These are phyloP conservation scores for Drosophila simulans DNA, from an alignment of 1,140 invertebrate species.

Conservation along the genomic window DNA sequence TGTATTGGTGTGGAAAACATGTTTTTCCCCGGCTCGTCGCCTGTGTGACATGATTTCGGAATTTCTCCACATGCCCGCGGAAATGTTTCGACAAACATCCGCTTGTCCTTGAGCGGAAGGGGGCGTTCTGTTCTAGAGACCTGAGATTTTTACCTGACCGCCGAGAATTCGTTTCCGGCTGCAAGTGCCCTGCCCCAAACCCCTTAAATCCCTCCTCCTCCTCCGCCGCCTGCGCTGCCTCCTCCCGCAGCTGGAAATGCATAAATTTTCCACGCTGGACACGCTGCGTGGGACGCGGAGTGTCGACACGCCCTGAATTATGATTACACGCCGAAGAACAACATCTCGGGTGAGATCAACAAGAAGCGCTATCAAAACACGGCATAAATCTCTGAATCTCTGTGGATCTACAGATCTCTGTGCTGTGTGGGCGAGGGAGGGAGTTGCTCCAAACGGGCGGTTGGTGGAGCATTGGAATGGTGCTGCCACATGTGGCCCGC, in stretches of 20 bases:
- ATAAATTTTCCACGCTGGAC: constrained; percentile 67
- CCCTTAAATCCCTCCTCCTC: too few species aligned
- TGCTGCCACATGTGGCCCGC: constrained; percentile 42
- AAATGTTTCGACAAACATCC: constrained; percentile 67
- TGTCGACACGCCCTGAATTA: constrained; percentile 73
- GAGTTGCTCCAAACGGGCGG: not conserved
- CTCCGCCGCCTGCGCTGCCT: not conserved
- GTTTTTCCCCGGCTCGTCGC: constrained; percentile 25
- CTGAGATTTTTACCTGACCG: constrained; percentile 55
- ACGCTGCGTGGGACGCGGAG: constrained; percentile 36
- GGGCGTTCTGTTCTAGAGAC: constrained; percentile 1
- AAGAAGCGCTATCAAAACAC: constrained; percentile 54
- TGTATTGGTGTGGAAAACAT: constrained; percentile 26
- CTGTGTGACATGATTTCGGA: constrained; percentile 74
- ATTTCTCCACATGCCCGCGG: constrained; percentile 52
- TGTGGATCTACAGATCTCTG: constrained; percentile 10
- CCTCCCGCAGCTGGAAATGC: constrained; percentile 18
- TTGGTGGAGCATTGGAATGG: not conserved
- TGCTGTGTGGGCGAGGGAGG: not conserved
- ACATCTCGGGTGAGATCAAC: constrained; percentile 17
- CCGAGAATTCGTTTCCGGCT: constrained; percentile 45
- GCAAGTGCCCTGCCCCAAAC: constrained; percentile 5
- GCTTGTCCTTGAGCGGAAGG: constrained; percentile 68
- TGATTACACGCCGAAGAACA: constrained; percentile 59
- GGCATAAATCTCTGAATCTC: constrained; percentile 54